These are phyloP conservation scores for Globia sparganii DNA, from an alignment of 2,888 invertebrate species.

Conservation along the genomic window DNA sequence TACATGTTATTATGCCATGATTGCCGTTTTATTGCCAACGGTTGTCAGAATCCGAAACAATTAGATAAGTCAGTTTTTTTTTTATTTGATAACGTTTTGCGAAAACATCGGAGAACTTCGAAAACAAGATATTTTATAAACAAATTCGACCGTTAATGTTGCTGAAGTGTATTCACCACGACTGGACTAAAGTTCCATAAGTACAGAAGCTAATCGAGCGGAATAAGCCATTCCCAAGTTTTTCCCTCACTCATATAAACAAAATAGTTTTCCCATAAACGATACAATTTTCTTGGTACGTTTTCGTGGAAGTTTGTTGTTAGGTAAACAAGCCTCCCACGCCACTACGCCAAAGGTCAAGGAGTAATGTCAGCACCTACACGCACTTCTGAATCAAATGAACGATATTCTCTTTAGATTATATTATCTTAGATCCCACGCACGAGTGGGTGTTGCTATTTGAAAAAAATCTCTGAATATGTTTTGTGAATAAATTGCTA, in stretches of 20 bases:
- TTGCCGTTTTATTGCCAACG: neutral
- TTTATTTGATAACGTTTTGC: conserved; percentile 19
- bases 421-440: conserved; percentile 61
- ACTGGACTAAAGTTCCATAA: neutral
- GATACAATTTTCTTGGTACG: conserved; percentile 38
- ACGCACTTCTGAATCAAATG: conserved; percentile 59
- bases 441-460: conserved; percentile 35
- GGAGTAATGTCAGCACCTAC: conserved; percentile 69
- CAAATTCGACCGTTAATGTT: neutral
- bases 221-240: conserved; percentile 8
- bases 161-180: neutral
- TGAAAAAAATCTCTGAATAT: conserved; percentile 31
- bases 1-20: conserved; percentile 8
- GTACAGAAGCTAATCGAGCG: conserved; percentile 23
- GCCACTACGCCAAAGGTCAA: conserved; percentile 69
- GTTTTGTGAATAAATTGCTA: conserved; percentile 29
- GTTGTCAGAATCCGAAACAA: conserved; percentile 10
- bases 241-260: conserved; percentile 31
- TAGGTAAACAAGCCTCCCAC: conserved; percentile 67
- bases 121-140: conserved; percentile 8
- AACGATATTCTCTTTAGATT: conserved; percentile 63
- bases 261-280: conserved; percentile 38
- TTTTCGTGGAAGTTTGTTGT: conserved; percentile 46
- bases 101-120: conserved; percentile 17
- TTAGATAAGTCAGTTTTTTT: conserved; percentile 17